phyloP scores from a whole-genome alignment of 2,888 invertebrate species.

The Lamellibrachia satsuma region DNA sequence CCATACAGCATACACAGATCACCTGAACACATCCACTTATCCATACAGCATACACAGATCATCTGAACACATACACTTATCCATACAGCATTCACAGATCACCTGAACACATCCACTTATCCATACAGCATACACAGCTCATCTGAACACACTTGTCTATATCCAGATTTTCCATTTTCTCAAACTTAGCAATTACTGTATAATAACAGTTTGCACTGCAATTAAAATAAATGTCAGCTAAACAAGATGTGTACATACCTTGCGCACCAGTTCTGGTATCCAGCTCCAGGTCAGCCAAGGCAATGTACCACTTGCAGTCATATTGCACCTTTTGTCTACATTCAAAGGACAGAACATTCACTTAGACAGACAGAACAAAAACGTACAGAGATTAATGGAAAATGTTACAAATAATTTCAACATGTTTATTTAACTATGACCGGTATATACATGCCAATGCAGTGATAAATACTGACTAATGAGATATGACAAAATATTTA shows the following conservation, averaged over 20 bases:
- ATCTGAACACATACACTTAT: neutral
- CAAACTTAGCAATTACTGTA: neutral
- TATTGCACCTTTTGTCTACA: slow-evolving; percentile 87
- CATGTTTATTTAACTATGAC: neutral
- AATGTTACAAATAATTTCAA: neutral
- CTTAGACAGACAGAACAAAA: neutral
- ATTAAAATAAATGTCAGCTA: neutral
- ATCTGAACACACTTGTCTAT: neutral
- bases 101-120: neutral
- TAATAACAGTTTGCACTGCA: too few species aligned
- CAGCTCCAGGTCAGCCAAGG: slow-evolving; percentile 78
- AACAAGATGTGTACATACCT: neutral
- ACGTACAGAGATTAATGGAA: neutral
- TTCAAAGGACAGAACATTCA: slow-evolving; percentile 30
- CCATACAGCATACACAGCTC: neutral
- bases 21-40: neutral
- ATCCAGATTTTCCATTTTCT: neutral
- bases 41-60: neutral
- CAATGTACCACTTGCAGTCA: slow-evolving; percentile 93
- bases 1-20: neutral
- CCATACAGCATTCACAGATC: neutral
- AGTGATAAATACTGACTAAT: slow-evolving; percentile 32
- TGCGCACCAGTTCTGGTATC: neutral
- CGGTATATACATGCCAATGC: too few species aligned
- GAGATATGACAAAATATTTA: slow-evolving; percentile 24